phyloP scores from a whole-genome alignment of 2,888 invertebrate species.

The Charanyca ferruginea region DNA sequence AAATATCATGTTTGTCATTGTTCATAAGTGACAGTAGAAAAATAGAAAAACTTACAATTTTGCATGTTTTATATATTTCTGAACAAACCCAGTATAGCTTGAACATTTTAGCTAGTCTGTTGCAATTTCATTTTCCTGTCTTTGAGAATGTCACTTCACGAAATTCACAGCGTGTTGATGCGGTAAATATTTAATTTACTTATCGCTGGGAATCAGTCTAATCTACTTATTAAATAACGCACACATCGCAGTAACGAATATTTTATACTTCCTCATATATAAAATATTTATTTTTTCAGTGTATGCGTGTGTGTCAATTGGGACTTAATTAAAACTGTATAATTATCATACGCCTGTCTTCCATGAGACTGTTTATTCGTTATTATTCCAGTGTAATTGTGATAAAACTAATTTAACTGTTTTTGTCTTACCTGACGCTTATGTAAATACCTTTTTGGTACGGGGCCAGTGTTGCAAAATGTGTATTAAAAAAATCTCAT shows the following conservation, averaged over 20 bases:
- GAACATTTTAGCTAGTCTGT: conserved; percentile 17
- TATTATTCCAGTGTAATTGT: conserved; percentile 66
- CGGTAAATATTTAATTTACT: neutral
- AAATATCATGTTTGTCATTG: conserved; percentile 51
- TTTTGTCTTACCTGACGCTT: conserved; percentile 24
- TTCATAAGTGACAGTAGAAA: conserved; percentile 25
- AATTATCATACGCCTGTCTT: conserved; percentile 54
- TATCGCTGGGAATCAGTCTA: conserved; percentile 13
- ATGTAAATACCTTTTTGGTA: conserved; percentile 39
- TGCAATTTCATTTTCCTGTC: conserved; percentile 9
- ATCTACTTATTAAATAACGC: conserved; percentile 25
- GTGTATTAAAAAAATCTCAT: conserved; percentile 22
- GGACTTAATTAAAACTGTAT: conserved; percentile 37
- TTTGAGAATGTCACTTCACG: neutral
- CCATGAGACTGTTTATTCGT: conserved; percentile 64
- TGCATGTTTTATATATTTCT: conserved; percentile 6
- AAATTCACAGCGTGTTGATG: conserved; percentile 13
- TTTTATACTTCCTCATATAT: conserved; percentile 11
- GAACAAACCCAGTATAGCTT: conserved; percentile 27
- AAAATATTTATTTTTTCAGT: conserved; percentile 14
- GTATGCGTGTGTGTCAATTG: conserved; percentile 37
- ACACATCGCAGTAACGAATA: conserved; percentile 28
- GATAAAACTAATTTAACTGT: conserved; percentile 51
- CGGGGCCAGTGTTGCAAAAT: conserved; percentile 54
- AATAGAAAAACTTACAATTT: conserved; percentile 5